A percentile compares a stretch with the other conserved stretches of the same genome.
These are phyloP conservation scores for Tetramorium alpestre DNA, from an alignment of 1,140 invertebrate species.

Conservation along the genomic window DNA sequence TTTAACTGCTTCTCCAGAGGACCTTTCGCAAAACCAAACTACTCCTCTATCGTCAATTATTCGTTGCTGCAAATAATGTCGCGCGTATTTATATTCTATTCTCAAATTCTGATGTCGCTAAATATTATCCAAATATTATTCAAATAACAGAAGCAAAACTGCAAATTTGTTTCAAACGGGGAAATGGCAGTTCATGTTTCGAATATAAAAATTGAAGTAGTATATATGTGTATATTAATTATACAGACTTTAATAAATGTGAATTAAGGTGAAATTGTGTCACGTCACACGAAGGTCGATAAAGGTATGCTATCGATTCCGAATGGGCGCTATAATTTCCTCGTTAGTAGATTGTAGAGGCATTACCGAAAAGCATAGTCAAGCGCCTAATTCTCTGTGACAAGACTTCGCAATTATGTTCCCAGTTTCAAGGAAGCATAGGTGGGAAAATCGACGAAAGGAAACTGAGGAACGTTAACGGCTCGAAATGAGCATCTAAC, in stretches of 20 bases:
- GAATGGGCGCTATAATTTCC: conserved; percentile 64
- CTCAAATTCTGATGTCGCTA: conserved; percentile 9
- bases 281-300: not conserved
- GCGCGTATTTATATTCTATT: conserved; percentile 28
- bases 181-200: not conserved
- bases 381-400: conserved; percentile 67
- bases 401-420: conserved; percentile 82
- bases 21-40: conserved; percentile 47
- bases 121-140: conserved; percentile 31
- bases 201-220: not conserved
- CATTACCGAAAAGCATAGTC: conserved; percentile 61
- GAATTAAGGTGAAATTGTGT: conserved; percentile 1
- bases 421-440: conserved; percentile 60
- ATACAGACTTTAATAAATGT: not conserved
- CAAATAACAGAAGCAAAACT: conserved; percentile 10
- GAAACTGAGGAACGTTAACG: conserved; percentile 32
- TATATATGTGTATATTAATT: not conserved
- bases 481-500: conserved; percentile 53
- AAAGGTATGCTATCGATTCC: conserved; percentile 62
- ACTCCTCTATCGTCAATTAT: conserved; percentile 29
- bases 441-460: conserved; percentile 39
- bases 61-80: conserved; percentile 33
- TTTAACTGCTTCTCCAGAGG: conserved; percentile 69
- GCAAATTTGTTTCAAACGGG: not conserved
- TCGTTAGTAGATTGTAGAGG: conserved; percentile 63